phyloP scores from a whole-genome alignment of 2,113 vertebrate genomes.

The Tetrax tetrax region DNA sequence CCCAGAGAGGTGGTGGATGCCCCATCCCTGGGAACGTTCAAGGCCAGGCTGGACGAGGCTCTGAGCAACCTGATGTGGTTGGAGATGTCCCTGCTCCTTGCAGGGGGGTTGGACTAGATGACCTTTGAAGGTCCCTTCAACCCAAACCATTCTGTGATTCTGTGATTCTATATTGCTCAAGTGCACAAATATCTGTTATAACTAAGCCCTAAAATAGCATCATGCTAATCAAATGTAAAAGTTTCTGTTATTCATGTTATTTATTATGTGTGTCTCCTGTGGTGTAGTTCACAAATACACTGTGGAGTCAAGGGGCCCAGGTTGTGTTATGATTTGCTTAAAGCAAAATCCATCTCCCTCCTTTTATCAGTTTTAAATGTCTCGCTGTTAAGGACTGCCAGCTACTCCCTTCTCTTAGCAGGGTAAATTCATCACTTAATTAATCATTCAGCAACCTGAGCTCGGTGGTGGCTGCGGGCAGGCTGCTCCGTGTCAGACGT shows the following conservation, averaged over 20 bases:
- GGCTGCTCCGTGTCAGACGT: background rate
- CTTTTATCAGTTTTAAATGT: slow-evolving; percentile 14
- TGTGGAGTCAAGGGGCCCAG: background rate
- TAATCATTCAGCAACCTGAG: background rate
- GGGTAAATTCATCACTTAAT: background rate
- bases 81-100: no score
- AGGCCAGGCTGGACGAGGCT: no score
- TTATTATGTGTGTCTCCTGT: background rate
- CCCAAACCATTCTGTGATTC: no score
- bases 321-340: background rate
- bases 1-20: no score
- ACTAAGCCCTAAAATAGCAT: background rate
- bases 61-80: no score
- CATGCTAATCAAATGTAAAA: background rate
- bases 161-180: background rate
- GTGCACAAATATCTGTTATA: background rate
- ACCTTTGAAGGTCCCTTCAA: no score
- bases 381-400: rapidly evolving
- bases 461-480: background rate
- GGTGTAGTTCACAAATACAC: background rate
- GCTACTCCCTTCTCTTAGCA: background rate
- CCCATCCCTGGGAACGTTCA: no score
- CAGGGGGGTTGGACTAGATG: no score
- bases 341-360: background rate
- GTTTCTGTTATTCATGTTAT: background rate